Conservation (phyloP, 2,888 invertebrate species). For the Plebejus argus region DNA sequence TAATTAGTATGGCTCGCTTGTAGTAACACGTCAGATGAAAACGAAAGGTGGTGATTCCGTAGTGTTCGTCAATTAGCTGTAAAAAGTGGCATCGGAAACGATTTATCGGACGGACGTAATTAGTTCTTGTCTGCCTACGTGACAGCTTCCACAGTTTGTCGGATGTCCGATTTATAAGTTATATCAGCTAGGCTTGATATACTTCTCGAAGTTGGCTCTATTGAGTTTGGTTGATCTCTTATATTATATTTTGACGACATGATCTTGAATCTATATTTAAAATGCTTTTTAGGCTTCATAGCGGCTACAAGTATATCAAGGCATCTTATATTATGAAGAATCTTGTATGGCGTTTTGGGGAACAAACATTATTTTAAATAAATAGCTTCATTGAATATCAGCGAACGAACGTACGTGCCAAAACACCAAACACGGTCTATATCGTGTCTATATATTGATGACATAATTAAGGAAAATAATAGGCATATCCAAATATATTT, state of each 20-base stretch:
- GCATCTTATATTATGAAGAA: too few species aligned
- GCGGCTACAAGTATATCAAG: too few species aligned
- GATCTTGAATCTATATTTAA: too few species aligned
- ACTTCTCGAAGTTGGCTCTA: background rate
- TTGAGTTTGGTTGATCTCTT: too few species aligned
- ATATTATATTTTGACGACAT: too few species aligned
- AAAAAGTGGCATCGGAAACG: slow-evolving; percentile 14
- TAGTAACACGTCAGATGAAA: background rate
- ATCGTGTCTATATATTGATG: background rate
- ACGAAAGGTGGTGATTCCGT: background rate
- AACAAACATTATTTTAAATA: too few species aligned
- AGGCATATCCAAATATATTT: background rate
- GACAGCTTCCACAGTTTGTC: background rate
- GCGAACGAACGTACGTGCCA: too few species aligned
- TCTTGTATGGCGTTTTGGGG: too few species aligned
- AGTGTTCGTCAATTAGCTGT: background rate
- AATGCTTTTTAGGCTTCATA: too few species aligned
- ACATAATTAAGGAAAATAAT: background rate
- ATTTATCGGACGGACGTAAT: background rate
- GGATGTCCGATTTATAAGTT: slow-evolving; percentile 4
- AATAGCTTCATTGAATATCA: too few species aligned
- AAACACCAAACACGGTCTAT: too few species aligned
- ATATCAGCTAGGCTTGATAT: background rate
- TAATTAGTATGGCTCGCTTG: too few species aligned
- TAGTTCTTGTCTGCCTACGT: background rate